Conservation (phyloP, 2,797 vertebrate genomes). For the Champsocephalus gunnari region DNA sequence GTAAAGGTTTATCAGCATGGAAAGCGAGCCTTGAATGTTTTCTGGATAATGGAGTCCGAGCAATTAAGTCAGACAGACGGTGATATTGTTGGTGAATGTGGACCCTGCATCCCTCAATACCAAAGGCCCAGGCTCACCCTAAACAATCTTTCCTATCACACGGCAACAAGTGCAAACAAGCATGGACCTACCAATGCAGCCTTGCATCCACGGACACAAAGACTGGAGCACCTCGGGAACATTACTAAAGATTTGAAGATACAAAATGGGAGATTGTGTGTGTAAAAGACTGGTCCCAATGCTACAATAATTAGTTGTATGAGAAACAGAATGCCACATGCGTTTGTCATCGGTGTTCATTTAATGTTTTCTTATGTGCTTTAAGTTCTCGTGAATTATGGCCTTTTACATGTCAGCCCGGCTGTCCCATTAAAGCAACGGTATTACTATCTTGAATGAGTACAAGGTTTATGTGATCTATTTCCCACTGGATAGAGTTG, state of each 20-base stretch:
- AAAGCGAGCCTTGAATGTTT: conserved; percentile 81
- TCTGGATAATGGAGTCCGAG: conserved; percentile 63
- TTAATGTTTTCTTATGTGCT: conserved; percentile 76
- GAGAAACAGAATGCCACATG: conserved; percentile 68
- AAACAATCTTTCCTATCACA: conserved; percentile 35
- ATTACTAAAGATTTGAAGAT: conserved; percentile 60
- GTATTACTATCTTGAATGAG: conserved; percentile 76
- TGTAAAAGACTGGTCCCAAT: conserved; percentile 47
- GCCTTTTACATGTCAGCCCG: conserved; percentile 81
- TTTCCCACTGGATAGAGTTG: conserved; percentile 24
- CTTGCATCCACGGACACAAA: conserved; percentile 53
- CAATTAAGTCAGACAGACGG: conserved; percentile 45
- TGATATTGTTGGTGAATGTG: conserved; percentile 71
- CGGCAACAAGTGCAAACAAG: conserved; percentile 56
- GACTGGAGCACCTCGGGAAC: conserved; percentile 48
- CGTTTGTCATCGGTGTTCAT: conserved; percentile 68
- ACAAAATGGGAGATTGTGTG: conserved; percentile 38
- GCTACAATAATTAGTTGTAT: conserved; percentile 62
- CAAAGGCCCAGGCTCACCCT: conserved; percentile 75
- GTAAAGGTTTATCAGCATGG: conserved; percentile 65
- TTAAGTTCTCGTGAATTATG: conserved; percentile 78
- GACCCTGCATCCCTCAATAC: conserved; percentile 75
- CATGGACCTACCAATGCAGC: conserved; percentile 71
- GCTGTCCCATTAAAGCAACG: conserved; percentile 82
- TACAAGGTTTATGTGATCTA: conserved; percentile 34